Percentiles rank a stretch among this genome's conserved stretches.
phyloP scores from a whole-genome alignment of 2,888 invertebrate species.

The Nysson spinosus region DNA sequence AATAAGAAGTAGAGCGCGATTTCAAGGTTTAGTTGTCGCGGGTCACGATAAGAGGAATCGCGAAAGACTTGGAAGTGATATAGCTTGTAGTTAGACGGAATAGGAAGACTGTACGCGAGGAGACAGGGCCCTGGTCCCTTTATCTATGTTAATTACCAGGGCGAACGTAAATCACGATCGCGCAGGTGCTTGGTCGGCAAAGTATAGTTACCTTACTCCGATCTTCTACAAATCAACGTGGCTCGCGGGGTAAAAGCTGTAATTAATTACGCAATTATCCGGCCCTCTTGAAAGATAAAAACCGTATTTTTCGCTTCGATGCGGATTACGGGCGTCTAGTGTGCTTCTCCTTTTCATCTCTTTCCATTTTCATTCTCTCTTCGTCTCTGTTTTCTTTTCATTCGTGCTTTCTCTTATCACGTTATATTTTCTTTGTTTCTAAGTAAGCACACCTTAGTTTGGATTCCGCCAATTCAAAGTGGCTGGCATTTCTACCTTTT shows the following conservation, averaged over 20 bases:
- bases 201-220: slow-evolving; percentile 49
- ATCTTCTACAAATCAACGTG: slow-evolving; percentile 43
- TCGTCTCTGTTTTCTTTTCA: neutral
- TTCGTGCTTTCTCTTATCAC: too few species aligned
- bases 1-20: slow-evolving; percentile 30
- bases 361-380: neutral
- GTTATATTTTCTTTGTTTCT: neutral
- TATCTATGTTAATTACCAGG: slow-evolving; percentile 70
- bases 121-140: slow-evolving; percentile 47
- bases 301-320: slow-evolving; percentile 69
- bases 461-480: too few species aligned
- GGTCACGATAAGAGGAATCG: slow-evolving; percentile 44
- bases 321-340: slow-evolving; percentile 55
- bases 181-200: slow-evolving; percentile 58
- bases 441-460: neutral
- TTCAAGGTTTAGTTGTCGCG: slow-evolving; percentile 47
- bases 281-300: slow-evolving; percentile 64
- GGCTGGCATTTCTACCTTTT: too few species aligned
- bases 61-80: slow-evolving; percentile 3
- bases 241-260: slow-evolving; percentile 65
- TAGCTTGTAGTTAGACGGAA: neutral
- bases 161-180: slow-evolving; percentile 64
- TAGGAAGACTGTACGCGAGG: slow-evolving; percentile 5
- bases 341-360: slow-evolving; percentile 12
- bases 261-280: slow-evolving; percentile 75